These are phyloP conservation scores for Mustelus asterias DNA, from an alignment of 2,113 vertebrate genomes.

Conservation along the genomic window DNA sequence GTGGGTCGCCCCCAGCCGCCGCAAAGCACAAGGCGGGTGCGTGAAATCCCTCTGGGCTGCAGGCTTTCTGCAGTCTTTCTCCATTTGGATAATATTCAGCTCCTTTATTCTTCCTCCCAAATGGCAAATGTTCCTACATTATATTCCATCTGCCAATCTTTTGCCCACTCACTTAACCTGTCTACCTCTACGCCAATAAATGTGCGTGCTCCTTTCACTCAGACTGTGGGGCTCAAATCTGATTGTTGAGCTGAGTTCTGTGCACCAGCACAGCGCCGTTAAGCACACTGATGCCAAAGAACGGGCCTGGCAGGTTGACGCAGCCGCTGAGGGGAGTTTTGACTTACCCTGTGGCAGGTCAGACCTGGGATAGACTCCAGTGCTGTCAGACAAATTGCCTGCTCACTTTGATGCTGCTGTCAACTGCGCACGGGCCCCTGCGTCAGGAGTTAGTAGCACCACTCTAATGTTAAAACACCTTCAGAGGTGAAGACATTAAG, in stretches of 20 bases:
- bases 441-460: not conserved
- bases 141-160: too few relatives aligned
- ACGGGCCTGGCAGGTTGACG: not conserved
- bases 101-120: too few relatives aligned
- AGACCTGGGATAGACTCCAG: not conserved
- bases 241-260: not conserved
- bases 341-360: not conserved
- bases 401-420: not conserved
- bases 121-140: too few relatives aligned
- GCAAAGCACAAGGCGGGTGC: too few relatives aligned
- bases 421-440: not conserved
- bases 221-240: not conserved
- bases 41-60: too few relatives aligned
- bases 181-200: not conserved
- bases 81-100: too few relatives aligned
- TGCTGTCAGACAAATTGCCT: not conserved
- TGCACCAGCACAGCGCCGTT: not conserved
- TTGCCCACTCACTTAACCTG: too few relatives aligned
- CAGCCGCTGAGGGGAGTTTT: not conserved
- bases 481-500: not conserved
- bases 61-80: too few relatives aligned
- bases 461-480: not conserved
- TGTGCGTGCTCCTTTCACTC: not conserved
- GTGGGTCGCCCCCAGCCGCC: too few relatives aligned
- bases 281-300: not conserved